Evolutionary conservation across 2,113 vertebrate genomes (phyloP), one percentile per base, ranked within the genome.

Genomic region (Plecturocebus donacophilus): DNA sequence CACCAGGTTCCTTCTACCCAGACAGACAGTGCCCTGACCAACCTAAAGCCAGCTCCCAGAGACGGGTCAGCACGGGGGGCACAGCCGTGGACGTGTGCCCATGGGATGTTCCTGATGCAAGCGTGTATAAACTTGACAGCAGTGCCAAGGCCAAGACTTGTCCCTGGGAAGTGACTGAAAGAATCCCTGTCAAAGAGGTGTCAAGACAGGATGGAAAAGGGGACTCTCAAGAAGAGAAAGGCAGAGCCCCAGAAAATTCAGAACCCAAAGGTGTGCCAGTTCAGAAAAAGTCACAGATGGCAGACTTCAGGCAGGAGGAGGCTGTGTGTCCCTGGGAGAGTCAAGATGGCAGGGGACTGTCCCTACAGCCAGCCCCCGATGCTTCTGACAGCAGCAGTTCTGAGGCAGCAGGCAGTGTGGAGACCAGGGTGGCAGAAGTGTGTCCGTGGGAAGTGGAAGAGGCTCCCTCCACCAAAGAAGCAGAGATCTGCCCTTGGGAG

Each of bases 401-500:
- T 7, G 92, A 98, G 92, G 94, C 91, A 10, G 90, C 83, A 47
- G 77, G 85, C 45, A 77, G 76, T 4, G 11, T 47, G 13, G 83
- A n/a, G 35, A 17, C 49, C 61, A 40, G 92, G 9, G 52, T 30
- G 19, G 96, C 35, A 23, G 95, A 98, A 64, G 89, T 98, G 40
- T 98, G 98, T 97, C 99, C 97, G 0, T 98, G 98, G 99, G 98
- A 99, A 47, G 94, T 0, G 0, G 40, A 35, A 64, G 97, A 94
- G 2, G 21, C 2, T 16, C 85, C 94, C 10, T 61, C 79, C 52
- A 84, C 82, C 25, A 58, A 97, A 56, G 98, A 98, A 91, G 91
- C 98, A n/a, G 99, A 99, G 81, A 97, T 99, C 82, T 99, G 99
- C 93, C 99, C 99, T n/a, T 99, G 99, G 99, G 99, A 99, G 14